Evolutionary conservation across 2,888 invertebrate genomes (phyloP), one percentile per base, ranked within the genome.

Genomic region (Acronicta aceris): DNA sequence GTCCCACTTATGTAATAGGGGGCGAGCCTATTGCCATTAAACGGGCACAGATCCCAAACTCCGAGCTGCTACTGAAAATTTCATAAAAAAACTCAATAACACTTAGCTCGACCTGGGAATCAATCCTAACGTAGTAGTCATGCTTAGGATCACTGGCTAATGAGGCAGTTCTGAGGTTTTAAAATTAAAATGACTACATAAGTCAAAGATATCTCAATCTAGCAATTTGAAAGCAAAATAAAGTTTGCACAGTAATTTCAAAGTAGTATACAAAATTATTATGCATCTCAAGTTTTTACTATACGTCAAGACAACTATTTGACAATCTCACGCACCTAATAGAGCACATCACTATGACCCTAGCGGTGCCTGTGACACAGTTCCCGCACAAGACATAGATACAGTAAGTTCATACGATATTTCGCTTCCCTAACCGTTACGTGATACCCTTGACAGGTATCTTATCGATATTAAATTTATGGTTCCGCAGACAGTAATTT

Each of bases 291-390:
- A 41, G 74, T 56, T 42, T 21, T 2, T 42, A 63, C 57, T 10
- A 36, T 7, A 36, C n/a, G 40, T 40, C 51, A 42, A 9, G 50
- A 50, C 48, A 33, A 72, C 21, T 33, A 65, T 41, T 38, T 61
- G 62, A 65, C 65, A 59, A 63, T 75, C 64, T 76, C 62, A 59
- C 69, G 66, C 66, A 71, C 74, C 74, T 76, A 81, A 71, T 79
- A 74, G 79, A 83, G 81, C 81, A 77, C 81, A 82, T 82, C 82
- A 79, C 79, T 80, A 74, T 84, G 86, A 87, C 87, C 77, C 84
- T 86, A 88, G 85, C 88, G 88, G 89, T 89, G 86, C 85, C 71
- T 83, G 86, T 86, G 89, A 88, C 89, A 89, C 78, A 78, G 81
- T 87, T 89, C 78, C 81, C 83, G 80, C 66, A 78, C 79, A 76